phyloP scores from a whole-genome alignment of 1,140 invertebrate species.

The Microvelia longipes region DNA sequence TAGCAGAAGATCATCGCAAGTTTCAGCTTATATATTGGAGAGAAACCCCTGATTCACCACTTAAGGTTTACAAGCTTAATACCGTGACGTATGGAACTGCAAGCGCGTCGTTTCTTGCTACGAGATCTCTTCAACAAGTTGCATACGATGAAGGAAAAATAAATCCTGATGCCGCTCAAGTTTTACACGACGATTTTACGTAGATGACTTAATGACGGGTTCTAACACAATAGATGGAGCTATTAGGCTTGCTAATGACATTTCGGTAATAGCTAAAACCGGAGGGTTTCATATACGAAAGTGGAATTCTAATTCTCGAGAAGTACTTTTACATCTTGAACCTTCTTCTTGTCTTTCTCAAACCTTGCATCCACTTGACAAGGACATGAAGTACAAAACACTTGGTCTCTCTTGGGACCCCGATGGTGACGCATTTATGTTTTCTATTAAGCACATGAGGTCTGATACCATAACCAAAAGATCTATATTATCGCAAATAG shows the following conservation, averaged over 20 bases:
- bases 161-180: conserved; percentile 20
- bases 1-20: background rate
- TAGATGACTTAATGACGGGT: conserved; percentile 32
- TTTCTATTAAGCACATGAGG: background rate
- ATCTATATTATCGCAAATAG: background rate
- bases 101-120: conserved; percentile 27
- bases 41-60: background rate
- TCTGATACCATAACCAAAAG: background rate
- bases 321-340: background rate
- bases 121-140: conserved; percentile 24
- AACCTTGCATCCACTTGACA: background rate
- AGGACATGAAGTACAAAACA: background rate
- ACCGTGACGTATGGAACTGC: conserved; percentile 28
- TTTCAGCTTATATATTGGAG: conserved; percentile 20
- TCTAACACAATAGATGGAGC: conserved; percentile 16
- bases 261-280: conserved; percentile 11
- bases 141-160: conserved; percentile 20
- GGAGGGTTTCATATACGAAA: conserved; percentile 18
- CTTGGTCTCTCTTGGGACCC: conserved; percentile 3
- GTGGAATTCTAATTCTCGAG: conserved; percentile 7
- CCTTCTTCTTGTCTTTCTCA: background rate
- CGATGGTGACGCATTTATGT: background rate
- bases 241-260: conserved; percentile 9
- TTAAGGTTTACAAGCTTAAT: conserved; percentile 23
- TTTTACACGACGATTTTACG: conserved; percentile 29